Conservation (phyloP, 2,797 vertebrate genomes). For the Zalophus californianus region DNA sequence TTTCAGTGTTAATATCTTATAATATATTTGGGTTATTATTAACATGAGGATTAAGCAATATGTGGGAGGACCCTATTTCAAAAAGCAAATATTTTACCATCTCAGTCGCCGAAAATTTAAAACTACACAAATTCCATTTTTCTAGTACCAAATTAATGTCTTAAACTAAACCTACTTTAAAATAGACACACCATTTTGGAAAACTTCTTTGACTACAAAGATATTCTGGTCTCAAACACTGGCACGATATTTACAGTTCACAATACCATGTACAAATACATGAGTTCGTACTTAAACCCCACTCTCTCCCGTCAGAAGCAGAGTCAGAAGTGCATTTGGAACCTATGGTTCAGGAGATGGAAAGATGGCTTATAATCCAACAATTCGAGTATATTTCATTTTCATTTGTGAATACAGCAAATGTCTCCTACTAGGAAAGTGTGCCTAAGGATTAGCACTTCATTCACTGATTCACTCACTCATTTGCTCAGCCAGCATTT, state of each 20-base stretch:
- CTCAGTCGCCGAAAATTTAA: background rate
- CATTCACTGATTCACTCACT: background rate
- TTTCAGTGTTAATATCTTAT: slow-evolving; percentile 38
- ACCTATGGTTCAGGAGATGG: background rate
- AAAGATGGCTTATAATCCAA: background rate
- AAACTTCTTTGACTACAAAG: background rate
- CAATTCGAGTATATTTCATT: background rate
- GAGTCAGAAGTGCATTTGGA: background rate
- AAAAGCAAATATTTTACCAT: background rate
- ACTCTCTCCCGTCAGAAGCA: background rate
- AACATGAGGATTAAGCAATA: background rate
- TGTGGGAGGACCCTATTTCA: background rate
- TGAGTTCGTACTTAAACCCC: background rate
- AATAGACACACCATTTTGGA: background rate
- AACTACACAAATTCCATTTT: background rate
- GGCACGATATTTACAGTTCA: background rate
- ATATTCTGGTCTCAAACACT: background rate
- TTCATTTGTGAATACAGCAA: background rate
- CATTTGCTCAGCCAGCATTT: background rate
- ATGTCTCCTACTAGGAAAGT: background rate
- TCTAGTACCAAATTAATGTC: background rate
- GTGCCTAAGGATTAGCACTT: background rate
- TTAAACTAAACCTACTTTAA: slow-evolving; percentile 1
- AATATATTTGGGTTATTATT: background rate
- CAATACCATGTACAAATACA: background rate